These are phyloP conservation scores for Apoda limacodes DNA, from an alignment of 2,888 invertebrate species.

Conservation along the genomic window DNA sequence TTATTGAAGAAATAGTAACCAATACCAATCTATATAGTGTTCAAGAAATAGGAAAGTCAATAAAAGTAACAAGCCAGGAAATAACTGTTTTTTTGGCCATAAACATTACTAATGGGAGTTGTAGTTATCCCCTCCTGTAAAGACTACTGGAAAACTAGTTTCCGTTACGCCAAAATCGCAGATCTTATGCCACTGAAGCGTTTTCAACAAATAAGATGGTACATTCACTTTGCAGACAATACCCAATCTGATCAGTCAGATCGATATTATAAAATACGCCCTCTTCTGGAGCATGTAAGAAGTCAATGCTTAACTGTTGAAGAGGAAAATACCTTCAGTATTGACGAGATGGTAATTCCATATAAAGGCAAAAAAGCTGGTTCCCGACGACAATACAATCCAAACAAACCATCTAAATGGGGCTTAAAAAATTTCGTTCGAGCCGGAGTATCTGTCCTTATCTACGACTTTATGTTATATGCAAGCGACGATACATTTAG, in stretches of 20 bases:
- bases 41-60: conserved; percentile 13
- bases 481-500: conserved; percentile 27
- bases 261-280: conserved; percentile 14
- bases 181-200: conserved; percentile 15
- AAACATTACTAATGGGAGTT: conserved; percentile 16
- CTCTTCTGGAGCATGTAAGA: conserved; percentile 12
- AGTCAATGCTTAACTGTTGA: conserved; percentile 10
- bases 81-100: conserved; percentile 15
- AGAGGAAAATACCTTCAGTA: conserved; percentile 18
- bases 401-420: conserved; percentile 11
- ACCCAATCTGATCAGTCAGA: conserved; percentile 11
- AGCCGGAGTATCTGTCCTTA: conserved; percentile 26
- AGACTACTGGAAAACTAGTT: conserved; percentile 15
- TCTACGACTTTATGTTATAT: conserved; percentile 29
- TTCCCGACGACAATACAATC: conserved; percentile 20
- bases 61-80: conserved; percentile 12
- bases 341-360: conserved; percentile 26
- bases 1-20: conserved; percentile 10
- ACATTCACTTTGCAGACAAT: conserved; percentile 12
- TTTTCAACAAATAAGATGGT: conserved; percentile 15
- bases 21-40: conserved; percentile 10
- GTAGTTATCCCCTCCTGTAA: conserved; percentile 14
- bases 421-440: conserved; percentile 21
- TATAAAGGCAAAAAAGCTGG: conserved; percentile 26
- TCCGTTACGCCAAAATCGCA: conserved; percentile 11